Evolutionary conservation across 2,797 vertebrate species (phyloP), one percentile per base, ranked within the genome.

Genomic region (Enteromius thamalakanensis): DNA sequence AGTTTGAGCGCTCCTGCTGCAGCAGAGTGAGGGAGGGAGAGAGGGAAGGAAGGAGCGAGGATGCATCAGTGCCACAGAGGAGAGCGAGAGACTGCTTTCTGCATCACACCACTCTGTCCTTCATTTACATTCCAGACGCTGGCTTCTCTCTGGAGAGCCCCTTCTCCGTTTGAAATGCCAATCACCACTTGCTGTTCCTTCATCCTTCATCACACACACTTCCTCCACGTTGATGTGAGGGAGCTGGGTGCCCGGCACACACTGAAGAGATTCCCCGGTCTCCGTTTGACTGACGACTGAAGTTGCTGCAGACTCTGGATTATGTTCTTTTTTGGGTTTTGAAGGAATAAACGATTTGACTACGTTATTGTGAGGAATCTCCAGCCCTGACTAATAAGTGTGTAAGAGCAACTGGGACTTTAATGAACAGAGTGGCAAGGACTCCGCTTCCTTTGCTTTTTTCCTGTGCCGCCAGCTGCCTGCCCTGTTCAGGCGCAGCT

Each of bases 91-190:
- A 80, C 86, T 90, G 92, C 90, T 93, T 90, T 89, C 90, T 92
- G 89, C 93, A 90, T 91, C 85, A 88, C 90, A 87, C 90, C 92
- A 91, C 89, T 89, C 87, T 90, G 89, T 90, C 88, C 90, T 90
- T 93, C 90, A 90, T 93, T 92, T 91, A 90, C 89, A 92, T 90
- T 91, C 89, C 89, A 94, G 90, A 93, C 91, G 87, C 80, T 47
- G 78, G 79, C 88, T 85, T 70, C 84, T 87, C 88, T 86, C 84
- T 68, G 81, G 89, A 89, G 86, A 88, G 82, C 85, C 86, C 42
- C 74, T 80, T 84, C 89, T 87, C 81, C 19, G 74, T 87, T 86
- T 81, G 83, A 88, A 88, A 88, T 85, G 84, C 87, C 88, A 83
- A 76, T 87, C 86, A 86, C 72, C 75, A 21, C 85, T 71, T 86